Evolutionary conservation across 1,140 invertebrate genomes (phyloP).

Genomic region (Chionoecetes opilio): DNA sequence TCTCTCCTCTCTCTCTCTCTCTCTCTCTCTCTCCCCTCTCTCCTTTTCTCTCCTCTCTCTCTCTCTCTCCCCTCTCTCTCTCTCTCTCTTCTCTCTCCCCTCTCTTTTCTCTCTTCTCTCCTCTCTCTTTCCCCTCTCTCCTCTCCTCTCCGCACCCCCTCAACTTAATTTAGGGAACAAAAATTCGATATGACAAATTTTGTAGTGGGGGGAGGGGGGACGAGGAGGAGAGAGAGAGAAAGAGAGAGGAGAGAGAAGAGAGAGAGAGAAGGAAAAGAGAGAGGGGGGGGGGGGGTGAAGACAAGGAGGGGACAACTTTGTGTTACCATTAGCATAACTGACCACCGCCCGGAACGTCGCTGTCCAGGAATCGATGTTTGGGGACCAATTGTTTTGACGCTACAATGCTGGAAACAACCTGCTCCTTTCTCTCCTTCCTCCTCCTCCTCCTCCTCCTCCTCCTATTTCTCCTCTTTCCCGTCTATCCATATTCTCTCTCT

Average conservation of each 20-base stretch:
- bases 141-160: not conserved
- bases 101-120: not conserved
- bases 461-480: not conserved
- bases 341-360: conserved; percentile 52
- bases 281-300: not conserved
- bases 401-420: not conserved
- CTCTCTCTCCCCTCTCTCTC: conserved; percentile 24
- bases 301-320: conserved; percentile 64
- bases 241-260: not conserved
- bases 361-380: conserved; percentile 47
- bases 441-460: not conserved
- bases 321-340: conserved; percentile 75
- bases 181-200: conserved; percentile 75
- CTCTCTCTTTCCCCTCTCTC: not conserved
- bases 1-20: not conserved
- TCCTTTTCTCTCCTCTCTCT: conserved; percentile 38
- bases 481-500: not conserved
- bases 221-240: not conserved
- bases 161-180: conserved; percentile 77
- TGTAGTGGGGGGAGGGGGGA: not conserved
- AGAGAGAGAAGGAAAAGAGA: not conserved
- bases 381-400: conserved; percentile 67
- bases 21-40: conserved; percentile 12
- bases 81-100: not conserved
- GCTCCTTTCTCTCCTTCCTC: not conserved